phyloP scores from a whole-genome alignment of 2,888 invertebrate species.

The Acronicta psi region DNA sequence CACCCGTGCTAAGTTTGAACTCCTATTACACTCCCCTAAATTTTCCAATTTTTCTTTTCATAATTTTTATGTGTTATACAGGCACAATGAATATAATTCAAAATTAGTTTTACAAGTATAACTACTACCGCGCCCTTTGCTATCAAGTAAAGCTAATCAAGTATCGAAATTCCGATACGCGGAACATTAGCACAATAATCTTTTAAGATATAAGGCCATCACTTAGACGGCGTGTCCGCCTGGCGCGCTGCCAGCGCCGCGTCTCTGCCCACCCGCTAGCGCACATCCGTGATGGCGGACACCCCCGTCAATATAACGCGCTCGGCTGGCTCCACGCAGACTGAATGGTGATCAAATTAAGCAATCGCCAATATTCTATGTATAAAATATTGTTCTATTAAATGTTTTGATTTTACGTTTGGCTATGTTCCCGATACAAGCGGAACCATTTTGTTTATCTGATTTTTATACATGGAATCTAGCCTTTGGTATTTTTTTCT shows the following conservation, averaged over 20 bases:
- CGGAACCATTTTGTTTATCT: neutral
- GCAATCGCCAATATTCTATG: neutral
- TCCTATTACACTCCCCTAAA: too few relatives aligned
- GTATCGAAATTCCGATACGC: too few relatives aligned
- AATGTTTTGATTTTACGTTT: neutral
- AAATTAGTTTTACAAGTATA: too few relatives aligned
- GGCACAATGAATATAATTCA: too few relatives aligned
- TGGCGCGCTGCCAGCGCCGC: constrained; percentile 10
- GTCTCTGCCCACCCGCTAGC: constrained; percentile 2
- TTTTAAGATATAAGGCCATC: constrained; percentile 10
- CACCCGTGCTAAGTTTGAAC: too few relatives aligned
- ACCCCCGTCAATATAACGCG: constrained; percentile 14
- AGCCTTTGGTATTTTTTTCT: too few relatives aligned
- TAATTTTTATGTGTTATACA: too few relatives aligned
- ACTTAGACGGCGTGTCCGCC: constrained; percentile 1
- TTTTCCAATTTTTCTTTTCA: too few relatives aligned
- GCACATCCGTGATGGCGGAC: constrained; percentile 3
- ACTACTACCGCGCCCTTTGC: too few relatives aligned
- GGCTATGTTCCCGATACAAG: neutral
- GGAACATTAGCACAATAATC: constrained; percentile 1
- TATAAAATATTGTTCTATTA: neutral
- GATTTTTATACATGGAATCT: too few relatives aligned
- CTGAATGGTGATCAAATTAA: constrained; percentile 9
- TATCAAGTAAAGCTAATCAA: too few relatives aligned
- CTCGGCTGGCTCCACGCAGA: constrained; percentile 4